Evolutionary conservation across 2,797 vertebrate species (phyloP).

Genomic region (Brachyalestes nurse): DNA sequence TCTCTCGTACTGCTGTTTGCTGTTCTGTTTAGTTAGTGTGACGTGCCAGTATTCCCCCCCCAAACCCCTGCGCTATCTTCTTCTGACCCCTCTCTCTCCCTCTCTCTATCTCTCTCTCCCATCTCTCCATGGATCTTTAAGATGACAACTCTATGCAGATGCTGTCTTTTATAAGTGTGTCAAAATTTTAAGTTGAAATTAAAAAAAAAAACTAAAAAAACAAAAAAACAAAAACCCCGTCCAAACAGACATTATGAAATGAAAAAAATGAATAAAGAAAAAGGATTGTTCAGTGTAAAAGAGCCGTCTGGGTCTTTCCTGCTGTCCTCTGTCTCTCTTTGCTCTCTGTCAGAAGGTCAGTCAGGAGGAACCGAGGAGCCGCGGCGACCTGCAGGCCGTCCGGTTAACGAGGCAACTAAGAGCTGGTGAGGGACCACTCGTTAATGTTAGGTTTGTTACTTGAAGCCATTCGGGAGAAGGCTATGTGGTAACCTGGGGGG

Average conservation of each 20-base stretch:
- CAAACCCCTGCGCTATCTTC: conserved; percentile 47
- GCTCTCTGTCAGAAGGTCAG: conserved; percentile 25
- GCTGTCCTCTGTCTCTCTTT: too few relatives aligned
- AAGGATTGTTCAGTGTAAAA: conserved; percentile 84
- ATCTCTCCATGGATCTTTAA: conserved; percentile 84
- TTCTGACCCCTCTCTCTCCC: conserved; percentile 60
- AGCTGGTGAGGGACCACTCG: too few relatives aligned
- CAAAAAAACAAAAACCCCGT: conserved; percentile 72
- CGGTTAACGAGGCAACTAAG: too few relatives aligned
- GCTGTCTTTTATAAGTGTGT: conserved; percentile 90
- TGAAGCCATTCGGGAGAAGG: too few relatives aligned
- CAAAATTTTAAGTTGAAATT: conserved; percentile 84
- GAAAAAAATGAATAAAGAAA: conserved; percentile 83
- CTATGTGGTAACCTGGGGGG: too few relatives aligned
- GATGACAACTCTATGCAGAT: conserved; percentile 90
- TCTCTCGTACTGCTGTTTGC: conserved; percentile 61
- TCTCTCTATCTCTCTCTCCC: conserved; percentile 44
- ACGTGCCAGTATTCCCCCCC: conserved; percentile 63
- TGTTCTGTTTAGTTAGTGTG: conserved; percentile 73
- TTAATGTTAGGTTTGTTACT: too few relatives aligned
- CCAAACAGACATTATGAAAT: conserved; percentile 84
- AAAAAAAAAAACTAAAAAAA: conserved; percentile 68
- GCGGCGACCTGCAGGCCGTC: too few relatives aligned
- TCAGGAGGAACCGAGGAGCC: too few relatives aligned
- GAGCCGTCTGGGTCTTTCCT: conserved; percentile 52